A percentile compares a stretch with the other conserved stretches of the same genome.
Evolutionary conservation across 2,888 invertebrate species (phyloP).

Genomic region (Dynastes maya): DNA sequence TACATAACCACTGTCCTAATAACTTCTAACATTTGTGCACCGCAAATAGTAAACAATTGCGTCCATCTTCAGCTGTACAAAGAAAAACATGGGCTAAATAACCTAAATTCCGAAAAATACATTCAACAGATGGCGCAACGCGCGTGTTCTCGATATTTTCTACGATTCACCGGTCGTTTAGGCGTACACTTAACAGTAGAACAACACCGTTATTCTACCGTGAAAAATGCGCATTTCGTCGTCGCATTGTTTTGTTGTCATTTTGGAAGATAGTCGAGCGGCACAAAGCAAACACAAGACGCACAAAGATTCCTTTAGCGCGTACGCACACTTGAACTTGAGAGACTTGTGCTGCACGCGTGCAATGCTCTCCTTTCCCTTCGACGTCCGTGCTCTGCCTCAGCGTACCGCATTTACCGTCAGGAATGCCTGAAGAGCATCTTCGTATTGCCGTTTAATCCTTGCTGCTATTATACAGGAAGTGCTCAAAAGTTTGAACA

Average conservation of each 20-base stretch:
- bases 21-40: not conserved
- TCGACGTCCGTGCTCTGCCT: not conserved
- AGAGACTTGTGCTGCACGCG: conserved; percentile 16
- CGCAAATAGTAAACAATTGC: conserved; percentile 22
- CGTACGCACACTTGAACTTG: conserved; percentile 10
- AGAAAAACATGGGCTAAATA: conserved; percentile 19
- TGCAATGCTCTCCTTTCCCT: conserved; percentile 12
- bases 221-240: conserved; percentile 28
- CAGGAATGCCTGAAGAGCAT: conserved; percentile 2
- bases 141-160: conserved; percentile 27
- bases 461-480: no score
- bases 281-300: conserved; percentile 10
- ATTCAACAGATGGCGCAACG: conserved; percentile 23
- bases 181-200: conserved; percentile 6
- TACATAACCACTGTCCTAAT: no score
- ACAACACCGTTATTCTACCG: conserved; percentile 27
- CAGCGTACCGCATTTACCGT: not conserved
- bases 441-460: not conserved
- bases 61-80: not conserved
- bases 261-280: conserved; percentile 12
- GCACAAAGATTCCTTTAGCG: not conserved
- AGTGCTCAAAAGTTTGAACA: no score
- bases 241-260: conserved; percentile 9
- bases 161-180: not conserved
- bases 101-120: conserved; percentile 19